Evolutionary conservation across 2,113 vertebrate genomes (phyloP).

Genomic region (Trematocara marginatum): DNA sequence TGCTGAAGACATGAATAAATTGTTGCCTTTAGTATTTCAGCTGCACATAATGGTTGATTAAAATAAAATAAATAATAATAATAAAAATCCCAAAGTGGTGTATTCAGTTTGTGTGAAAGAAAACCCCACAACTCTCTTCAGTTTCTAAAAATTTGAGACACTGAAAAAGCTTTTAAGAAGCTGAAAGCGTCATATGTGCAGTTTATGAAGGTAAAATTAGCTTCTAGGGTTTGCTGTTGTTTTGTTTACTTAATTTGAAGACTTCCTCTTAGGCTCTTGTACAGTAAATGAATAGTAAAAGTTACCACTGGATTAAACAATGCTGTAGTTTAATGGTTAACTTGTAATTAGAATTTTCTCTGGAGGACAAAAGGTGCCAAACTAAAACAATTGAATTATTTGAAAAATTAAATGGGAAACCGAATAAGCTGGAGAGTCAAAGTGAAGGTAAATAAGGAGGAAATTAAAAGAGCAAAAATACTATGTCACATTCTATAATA

Average conservation of each 20-base stretch:
- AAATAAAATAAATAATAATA: background rate
- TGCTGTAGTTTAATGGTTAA: background rate
- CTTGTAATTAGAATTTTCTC: background rate
- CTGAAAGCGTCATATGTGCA: background rate
- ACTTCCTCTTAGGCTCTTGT: background rate
- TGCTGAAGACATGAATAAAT: background rate
- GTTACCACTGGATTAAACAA: background rate
- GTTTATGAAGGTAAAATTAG: background rate
- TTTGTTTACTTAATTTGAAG: background rate
- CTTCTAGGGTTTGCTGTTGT: background rate
- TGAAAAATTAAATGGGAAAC: background rate
- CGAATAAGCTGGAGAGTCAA: background rate
- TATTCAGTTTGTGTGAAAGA: background rate
- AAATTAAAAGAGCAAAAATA: background rate
- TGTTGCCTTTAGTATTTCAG: background rate
- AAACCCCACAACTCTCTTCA: background rate
- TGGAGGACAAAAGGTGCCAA: background rate
- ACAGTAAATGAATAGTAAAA: background rate
- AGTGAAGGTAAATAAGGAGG: background rate
- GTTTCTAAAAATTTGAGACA: background rate
- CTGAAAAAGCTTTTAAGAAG: background rate
- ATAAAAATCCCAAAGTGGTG: background rate
- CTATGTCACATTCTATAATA: background rate
- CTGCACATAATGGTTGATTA: background rate
- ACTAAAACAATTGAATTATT: background rate